Evolutionary conservation across 2,797 vertebrate species (phyloP).

Genomic region (Malurus splendens): DNA sequence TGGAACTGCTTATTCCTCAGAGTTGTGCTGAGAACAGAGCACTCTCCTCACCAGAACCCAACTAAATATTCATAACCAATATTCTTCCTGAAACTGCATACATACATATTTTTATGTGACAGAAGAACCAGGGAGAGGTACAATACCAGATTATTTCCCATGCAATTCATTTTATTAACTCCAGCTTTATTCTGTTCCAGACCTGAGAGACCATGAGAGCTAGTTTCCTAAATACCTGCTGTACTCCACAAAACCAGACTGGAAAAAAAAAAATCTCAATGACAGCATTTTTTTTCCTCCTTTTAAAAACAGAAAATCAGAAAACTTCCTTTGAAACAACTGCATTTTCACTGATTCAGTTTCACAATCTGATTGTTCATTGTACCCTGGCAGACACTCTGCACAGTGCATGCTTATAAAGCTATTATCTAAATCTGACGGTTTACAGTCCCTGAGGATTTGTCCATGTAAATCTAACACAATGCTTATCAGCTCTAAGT

Average conservation of each 20-base stretch:
- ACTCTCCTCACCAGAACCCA: not conserved
- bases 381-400: not conserved
- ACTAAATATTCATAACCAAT: not conserved
- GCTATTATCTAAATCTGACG: not conserved
- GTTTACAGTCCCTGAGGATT: not conserved
- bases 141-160: not conserved
- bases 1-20: not conserved
- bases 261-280: not conserved
- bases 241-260: not conserved
- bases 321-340: not conserved
- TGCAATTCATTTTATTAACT: not conserved
- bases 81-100: not conserved
- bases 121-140: not conserved
- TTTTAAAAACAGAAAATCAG: not conserved
- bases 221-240: not conserved
- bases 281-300: not conserved
- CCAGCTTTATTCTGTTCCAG: not conserved
- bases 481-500: not conserved
- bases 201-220: not conserved
- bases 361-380: not conserved
- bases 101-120: not conserved
- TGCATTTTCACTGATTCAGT: fast-evolving
- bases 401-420: not conserved
- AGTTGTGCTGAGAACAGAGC: fast-evolving
- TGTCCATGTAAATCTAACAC: not conserved